These are phyloP conservation scores for Heteropelma amictum DNA, from an alignment of 2,888 invertebrate genomes.

Conservation along the genomic window DNA sequence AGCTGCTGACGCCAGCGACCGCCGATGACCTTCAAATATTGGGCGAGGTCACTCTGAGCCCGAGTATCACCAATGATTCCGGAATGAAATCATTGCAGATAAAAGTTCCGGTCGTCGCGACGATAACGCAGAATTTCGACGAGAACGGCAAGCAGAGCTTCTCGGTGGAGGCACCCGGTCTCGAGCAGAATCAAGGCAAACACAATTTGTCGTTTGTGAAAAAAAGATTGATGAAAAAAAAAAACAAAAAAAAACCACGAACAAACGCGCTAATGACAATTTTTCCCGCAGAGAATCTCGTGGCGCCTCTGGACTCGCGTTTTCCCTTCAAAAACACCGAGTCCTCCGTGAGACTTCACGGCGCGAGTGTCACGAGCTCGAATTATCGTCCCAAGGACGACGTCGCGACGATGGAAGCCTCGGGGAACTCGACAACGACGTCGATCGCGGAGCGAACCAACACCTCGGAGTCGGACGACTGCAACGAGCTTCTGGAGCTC, in stretches of 20 bases:
- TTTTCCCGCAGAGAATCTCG: constrained; percentile 63
- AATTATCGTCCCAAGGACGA: constrained; percentile 44
- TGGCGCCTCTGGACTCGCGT: constrained; percentile 64
- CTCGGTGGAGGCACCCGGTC: constrained; percentile 79
- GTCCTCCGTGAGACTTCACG: constrained; percentile 34
- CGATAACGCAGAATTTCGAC: constrained; percentile 80
- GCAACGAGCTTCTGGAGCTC: constrained; percentile 74
- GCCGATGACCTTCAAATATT: constrained; percentile 84
- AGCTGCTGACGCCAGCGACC: constrained; percentile 86
- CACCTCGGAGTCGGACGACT: constrained; percentile 66
- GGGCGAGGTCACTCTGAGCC: constrained; percentile 80
- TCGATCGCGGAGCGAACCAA: not conserved
- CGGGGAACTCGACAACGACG: not conserved
- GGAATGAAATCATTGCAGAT: constrained; percentile 80
- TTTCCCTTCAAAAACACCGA: constrained; percentile 60
- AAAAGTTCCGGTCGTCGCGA: constrained; percentile 82
- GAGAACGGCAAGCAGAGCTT: constrained; percentile 80
- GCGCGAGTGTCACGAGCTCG: constrained; percentile 41
- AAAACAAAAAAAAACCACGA: too few species aligned
- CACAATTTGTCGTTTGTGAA: not conserved
- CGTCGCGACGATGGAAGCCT: not conserved
- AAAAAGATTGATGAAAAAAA: not conserved
- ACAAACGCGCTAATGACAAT: too few species aligned
- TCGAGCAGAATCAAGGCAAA: constrained; percentile 73
- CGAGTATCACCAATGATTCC: constrained; percentile 65